Percentiles rank a stretch among this genome's conserved stretches.
Conservation (phyloP, 1,140 invertebrate species). For the Lepidotrigona ventralis region DNA sequence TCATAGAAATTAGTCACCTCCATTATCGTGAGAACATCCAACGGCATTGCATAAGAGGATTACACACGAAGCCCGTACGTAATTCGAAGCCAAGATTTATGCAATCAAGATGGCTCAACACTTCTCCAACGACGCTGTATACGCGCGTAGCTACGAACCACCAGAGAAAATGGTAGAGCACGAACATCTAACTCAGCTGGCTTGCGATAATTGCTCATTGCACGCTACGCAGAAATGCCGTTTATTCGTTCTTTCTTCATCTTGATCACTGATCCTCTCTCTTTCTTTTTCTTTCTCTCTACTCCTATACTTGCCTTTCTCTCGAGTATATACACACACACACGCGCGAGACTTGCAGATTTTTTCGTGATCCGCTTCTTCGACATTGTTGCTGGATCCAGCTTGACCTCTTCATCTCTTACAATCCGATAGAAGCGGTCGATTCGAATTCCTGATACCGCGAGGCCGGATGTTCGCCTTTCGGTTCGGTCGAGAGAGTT, state of each 20-base stretch:
- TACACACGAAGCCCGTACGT: slow-evolving; percentile 1
- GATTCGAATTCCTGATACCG: slow-evolving; percentile 24
- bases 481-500: slow-evolving; percentile 50
- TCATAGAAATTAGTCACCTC: background rate
- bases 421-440: background rate
- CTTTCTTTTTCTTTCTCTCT: background rate
- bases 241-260: slow-evolving; percentile 41
- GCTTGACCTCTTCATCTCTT: slow-evolving; percentile 2
- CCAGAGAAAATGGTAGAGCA: slow-evolving; percentile 58
- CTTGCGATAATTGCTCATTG: slow-evolving; percentile 69
- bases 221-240: slow-evolving; percentile 60
- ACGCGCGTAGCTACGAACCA: slow-evolving; percentile 30
- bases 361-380: too few relatives aligned
- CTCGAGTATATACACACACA: too few relatives aligned
- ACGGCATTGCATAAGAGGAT: slow-evolving; percentile 1
- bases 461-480: slow-evolving; percentile 40
- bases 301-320: background rate
- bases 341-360: too few relatives aligned
- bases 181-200: slow-evolving; percentile 37
- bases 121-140: slow-evolving; percentile 4
- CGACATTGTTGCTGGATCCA: too few relatives aligned
- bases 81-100: slow-evolving; percentile 4
- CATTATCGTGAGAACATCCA: background rate
- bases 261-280: background rate
- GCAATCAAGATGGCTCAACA: background rate